A percentile compares a stretch with the other conserved stretches of the same genome.
Conservation (phyloP, 2,113 vertebrate genomes). For the Sisor rabdophorus region DNA sequence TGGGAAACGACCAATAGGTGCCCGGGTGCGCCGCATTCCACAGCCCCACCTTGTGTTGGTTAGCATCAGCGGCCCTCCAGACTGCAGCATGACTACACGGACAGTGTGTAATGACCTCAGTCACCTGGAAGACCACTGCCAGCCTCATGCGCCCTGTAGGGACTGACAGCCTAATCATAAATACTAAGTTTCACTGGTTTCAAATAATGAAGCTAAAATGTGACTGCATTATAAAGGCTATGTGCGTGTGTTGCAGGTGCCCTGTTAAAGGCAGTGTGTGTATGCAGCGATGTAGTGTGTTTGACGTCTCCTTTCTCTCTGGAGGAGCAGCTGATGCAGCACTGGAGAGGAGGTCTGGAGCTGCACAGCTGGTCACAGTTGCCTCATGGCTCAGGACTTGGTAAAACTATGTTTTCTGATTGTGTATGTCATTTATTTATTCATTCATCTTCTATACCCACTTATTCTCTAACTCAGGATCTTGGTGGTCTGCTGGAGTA, state of each 20-base stretch:
- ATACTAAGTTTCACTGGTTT: background rate
- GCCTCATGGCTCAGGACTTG: conserved; percentile 89
- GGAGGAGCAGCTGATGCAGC: conserved; percentile 73
- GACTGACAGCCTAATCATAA: background rate
- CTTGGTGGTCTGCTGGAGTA: too few species aligned
- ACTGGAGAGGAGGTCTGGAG: conserved; percentile 83
- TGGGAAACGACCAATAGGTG: conserved; percentile 79
- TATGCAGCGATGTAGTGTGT: conserved; percentile 78
- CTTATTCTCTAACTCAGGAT: too few species aligned
- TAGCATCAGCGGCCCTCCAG: conserved; percentile 56
- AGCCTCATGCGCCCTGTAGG: conserved; percentile 87
- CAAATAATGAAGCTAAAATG: background rate
- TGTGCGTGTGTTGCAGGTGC: conserved; percentile 76
- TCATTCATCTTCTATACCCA: too few species aligned
- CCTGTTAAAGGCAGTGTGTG: conserved; percentile 87
- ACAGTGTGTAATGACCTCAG: conserved; percentile 72
- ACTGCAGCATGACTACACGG: conserved; percentile 56
- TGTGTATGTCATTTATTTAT: too few species aligned
- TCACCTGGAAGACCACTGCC: conserved; percentile 82
- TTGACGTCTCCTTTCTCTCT: conserved; percentile 69
- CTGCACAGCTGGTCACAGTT: conserved; percentile 88
- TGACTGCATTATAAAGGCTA: background rate
- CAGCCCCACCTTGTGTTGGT: conserved; percentile 74
- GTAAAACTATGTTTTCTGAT: conserved; percentile 62
- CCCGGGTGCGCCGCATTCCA: conserved; percentile 72